Conservation (phyloP, 1,140 invertebrate genomes). For the Arctopsyche grandis region DNA sequence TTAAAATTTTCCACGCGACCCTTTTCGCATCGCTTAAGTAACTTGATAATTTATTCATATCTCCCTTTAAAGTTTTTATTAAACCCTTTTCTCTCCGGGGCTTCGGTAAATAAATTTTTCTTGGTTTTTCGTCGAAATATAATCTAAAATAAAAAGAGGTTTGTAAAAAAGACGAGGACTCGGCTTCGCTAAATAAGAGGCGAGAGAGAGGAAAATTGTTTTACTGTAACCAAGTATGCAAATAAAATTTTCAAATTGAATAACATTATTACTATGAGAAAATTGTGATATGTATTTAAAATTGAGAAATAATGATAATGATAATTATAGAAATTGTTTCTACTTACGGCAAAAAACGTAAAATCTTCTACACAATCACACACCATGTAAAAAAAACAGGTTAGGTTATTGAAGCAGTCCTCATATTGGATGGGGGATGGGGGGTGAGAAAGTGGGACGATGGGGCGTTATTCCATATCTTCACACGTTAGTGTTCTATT, state of each 20-base stretch:
- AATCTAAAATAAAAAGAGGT: too few relatives aligned
- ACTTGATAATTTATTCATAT: slow-evolving; percentile 25
- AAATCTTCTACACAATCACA: too few relatives aligned
- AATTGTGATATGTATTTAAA: not conserved
- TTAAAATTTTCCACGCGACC: slow-evolving; percentile 1
- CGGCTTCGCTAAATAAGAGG: not conserved
- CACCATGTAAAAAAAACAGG: too few relatives aligned
- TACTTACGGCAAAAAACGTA: too few relatives aligned
- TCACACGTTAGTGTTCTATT: too few relatives aligned
- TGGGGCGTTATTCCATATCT: too few relatives aligned
- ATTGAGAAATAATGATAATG: too few relatives aligned
- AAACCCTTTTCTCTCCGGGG: slow-evolving; percentile 8
- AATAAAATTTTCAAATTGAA: slow-evolving; percentile 6
- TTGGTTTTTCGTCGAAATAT: slow-evolving; percentile 9
- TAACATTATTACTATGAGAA: not conserved
- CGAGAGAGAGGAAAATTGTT: not conserved
- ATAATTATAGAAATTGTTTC: too few relatives aligned
- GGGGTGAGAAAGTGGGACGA: too few relatives aligned
- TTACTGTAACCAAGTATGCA: not conserved
- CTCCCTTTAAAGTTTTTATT: slow-evolving; percentile 22
- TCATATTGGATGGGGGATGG: too few relatives aligned
- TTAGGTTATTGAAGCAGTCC: too few relatives aligned
- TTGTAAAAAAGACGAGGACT: not conserved
- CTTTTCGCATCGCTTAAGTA: slow-evolving; percentile 18
- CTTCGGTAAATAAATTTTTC: slow-evolving; percentile 12